Evolutionary conservation across 64 coral and sea anemone species (phyloP).

Genomic region (Stylophora pistillata): DNA sequence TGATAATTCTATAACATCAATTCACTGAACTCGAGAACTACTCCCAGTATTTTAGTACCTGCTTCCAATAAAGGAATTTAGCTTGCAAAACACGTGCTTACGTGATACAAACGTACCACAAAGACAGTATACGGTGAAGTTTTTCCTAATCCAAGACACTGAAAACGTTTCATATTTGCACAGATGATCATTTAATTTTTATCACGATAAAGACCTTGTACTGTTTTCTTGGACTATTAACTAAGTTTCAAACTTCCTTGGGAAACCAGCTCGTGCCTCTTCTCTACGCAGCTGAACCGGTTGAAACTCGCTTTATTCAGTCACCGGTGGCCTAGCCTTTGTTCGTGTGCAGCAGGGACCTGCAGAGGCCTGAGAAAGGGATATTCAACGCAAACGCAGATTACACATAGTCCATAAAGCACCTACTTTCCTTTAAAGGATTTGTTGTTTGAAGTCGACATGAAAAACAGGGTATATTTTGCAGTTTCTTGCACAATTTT

Average conservation of each 20-base stretch:
- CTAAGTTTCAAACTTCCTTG: not conserved
- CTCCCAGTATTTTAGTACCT: not conserved
- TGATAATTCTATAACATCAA: too few species aligned
- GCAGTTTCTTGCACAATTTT: not conserved
- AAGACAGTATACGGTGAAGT: too few species aligned
- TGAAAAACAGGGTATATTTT: not conserved
- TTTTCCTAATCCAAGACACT: too few species aligned
- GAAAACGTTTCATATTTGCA: too few species aligned
- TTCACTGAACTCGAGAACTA: not conserved
- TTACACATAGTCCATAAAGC: not conserved
- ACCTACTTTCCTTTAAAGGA: not conserved
- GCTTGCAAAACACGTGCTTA: conserved; percentile 24
- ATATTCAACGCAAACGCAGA: not conserved
- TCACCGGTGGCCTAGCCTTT: conserved; percentile 8
- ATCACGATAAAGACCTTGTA: not conserved
- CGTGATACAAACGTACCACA: not conserved
- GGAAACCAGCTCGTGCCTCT: not conserved
- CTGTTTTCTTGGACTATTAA: not conserved
- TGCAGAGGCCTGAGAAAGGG: not conserved
- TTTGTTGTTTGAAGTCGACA: not conserved
- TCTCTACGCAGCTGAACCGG: not conserved
- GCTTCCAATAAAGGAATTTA: not conserved
- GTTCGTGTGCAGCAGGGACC: conserved; percentile 48
- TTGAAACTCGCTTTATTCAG: not conserved
- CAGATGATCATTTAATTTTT: too few species aligned